Conservation (phyloP, 2,113 vertebrate species). For the Alosa alosa region DNA sequence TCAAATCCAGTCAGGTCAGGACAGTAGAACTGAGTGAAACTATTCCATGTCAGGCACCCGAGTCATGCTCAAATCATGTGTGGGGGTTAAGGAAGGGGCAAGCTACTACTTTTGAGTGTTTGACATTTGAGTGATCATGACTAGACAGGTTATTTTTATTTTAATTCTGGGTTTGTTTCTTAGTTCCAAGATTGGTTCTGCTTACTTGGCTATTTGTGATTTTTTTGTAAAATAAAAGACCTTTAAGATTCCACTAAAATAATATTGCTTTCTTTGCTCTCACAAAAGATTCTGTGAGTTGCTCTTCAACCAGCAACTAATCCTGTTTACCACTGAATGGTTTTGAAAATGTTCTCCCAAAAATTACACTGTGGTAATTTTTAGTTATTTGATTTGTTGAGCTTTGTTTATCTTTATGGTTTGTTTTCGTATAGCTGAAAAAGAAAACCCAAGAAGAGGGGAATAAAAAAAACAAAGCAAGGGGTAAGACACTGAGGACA, state of each 20-base stretch:
- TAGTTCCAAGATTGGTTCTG: neutral
- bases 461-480: slow-evolving; percentile 24
- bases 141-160: neutral
- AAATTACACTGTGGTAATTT: neutral
- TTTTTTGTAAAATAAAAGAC: neutral
- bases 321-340: neutral
- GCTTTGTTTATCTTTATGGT: slow-evolving; percentile 39
- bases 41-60: neutral
- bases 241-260: neutral
- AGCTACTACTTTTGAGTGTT: neutral
- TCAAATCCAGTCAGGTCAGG: neutral
- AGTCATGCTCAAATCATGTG: neutral
- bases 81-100: neutral
- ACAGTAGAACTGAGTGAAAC: neutral
- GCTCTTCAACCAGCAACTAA: neutral
- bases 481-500: slow-evolving; percentile 36
- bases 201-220: neutral
- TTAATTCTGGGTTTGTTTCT: neutral
- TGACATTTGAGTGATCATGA: too few species aligned
- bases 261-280: neutral
- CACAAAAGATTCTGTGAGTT: neutral
- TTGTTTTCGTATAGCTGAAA: slow-evolving; percentile 20
- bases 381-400: neutral
- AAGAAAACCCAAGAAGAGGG: slow-evolving; percentile 32
- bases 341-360: neutral